A percentile compares a stretch with the other conserved stretches of the same genome.
Conservation (phyloP, 1,140 invertebrate genomes). For the Scaptodrosophila lebanonensis region DNA sequence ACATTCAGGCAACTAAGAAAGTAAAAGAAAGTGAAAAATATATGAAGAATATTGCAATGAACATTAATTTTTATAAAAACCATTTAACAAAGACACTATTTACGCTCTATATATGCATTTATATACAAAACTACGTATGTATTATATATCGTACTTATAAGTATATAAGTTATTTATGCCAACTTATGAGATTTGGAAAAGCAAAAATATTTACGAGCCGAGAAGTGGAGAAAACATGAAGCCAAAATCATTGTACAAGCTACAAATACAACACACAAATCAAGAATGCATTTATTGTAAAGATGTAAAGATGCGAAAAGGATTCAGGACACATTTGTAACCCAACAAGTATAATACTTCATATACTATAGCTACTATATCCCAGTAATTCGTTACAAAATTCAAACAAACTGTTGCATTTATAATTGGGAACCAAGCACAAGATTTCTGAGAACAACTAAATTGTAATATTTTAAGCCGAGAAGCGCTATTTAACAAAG, state of each 20-base stretch:
- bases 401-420: constrained; percentile 57
- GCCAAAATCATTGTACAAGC: constrained; percentile 14
- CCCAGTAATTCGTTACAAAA: constrained; percentile 12
- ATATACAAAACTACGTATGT: constrained; percentile 18
- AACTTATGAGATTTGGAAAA: constrained; percentile 41
- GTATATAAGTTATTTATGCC: constrained; percentile 20
- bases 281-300: constrained; percentile 30
- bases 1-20: constrained; percentile 36
- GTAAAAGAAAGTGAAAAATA: constrained; percentile 30
- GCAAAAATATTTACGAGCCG: constrained; percentile 25
- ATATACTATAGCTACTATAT: no score
- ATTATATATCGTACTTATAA: constrained; percentile 22
- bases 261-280: constrained; percentile 13
- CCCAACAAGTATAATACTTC: constrained; percentile 24
- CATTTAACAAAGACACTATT: constrained; percentile 42
- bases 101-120: constrained; percentile 20
- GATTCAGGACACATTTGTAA: constrained; percentile 2
- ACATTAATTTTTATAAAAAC: constrained; percentile 61
- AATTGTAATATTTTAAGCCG: constrained; percentile 40
- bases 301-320: not conserved
- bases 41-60: constrained; percentile 41
- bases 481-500: constrained; percentile 35
- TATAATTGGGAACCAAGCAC: constrained; percentile 63
- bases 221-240: constrained; percentile 16
- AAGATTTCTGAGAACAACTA: constrained; percentile 28